Evolutionary conservation across 2,113 vertebrate genomes (phyloP).

Genomic region (Tragelaphus buxtoni): DNA sequence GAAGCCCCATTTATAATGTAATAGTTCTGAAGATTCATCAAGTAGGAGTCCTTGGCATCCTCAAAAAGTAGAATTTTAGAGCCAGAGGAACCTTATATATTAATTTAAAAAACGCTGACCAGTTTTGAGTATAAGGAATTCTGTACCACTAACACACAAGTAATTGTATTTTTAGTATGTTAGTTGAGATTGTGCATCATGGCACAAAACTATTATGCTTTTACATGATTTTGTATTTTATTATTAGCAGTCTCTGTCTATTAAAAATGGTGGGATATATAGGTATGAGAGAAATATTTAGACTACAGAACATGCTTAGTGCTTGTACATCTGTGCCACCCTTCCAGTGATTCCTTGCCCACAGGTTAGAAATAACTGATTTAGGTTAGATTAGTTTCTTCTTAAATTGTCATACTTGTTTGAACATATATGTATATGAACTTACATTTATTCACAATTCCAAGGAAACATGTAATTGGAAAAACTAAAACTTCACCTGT

Average conservation of each 20-base stretch:
- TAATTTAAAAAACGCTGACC: background rate
- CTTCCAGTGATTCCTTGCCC: background rate
- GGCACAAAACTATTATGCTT: background rate
- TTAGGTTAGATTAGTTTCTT: conserved; percentile 15
- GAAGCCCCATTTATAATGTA: background rate
- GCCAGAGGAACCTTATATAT: background rate
- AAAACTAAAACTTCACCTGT: background rate
- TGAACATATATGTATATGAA: background rate
- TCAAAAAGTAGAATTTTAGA: conserved; percentile 22
- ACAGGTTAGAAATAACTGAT: conserved; percentile 27
- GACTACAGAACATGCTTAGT: background rate
- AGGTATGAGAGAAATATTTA: background rate
- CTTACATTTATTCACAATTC: conserved; percentile 15
- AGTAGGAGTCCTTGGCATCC: background rate
- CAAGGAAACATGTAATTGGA: background rate
- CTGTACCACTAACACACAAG: background rate
- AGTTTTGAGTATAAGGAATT: background rate
- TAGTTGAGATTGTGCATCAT: background rate
- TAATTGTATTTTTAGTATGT: background rate
- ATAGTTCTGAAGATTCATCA: background rate
- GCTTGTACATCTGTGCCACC: background rate
- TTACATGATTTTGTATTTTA: conserved; percentile 11
- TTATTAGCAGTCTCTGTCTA: background rate
- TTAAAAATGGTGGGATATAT: background rate
- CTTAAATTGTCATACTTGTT: background rate